Evolutionary conservation across 2,888 invertebrate species (phyloP), one percentile per base, ranked within the genome.

Genomic region (Cephus pulcher): DNA sequence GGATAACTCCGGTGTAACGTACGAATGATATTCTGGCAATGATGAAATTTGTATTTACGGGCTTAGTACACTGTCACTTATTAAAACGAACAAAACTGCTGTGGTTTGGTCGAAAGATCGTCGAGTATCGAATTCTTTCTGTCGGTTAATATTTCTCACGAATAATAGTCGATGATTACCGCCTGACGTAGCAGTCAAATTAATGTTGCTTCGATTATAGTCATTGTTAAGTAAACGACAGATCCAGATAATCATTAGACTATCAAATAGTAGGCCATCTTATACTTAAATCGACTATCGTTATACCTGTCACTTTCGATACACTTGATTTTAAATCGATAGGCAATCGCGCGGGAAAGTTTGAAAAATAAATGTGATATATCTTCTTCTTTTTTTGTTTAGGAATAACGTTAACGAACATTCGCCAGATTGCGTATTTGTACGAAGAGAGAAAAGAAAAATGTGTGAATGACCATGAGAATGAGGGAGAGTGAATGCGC

Each of bases 361-460:
- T 79, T 37, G 76, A 79, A 80, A 81, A 80, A 83, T 80, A 78
- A 80, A 76, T 78, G 82, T 84, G 84, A 84, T 81, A 75, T 86
- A 73, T 86, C 76, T 83, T 82, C 37, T 83, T 87, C 82, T 84
- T 40, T 86, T 86, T 86, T 86, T 87, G 84, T 88, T 86, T 87
- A 88, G 88, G 87, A 86, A 83, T 86, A 87, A 83, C 81, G 77
- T 87, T 85, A 84, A 84, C 81, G 79, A 82, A 80, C 83, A 84
- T 86, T 85, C 84, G 84, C 81, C 84, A 79, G 84, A 85, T 87
- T 86, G 82, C 84, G 84, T 88, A 86, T 87, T 86, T 87, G 78
- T 85, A 85, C 78, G 87, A 87, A 86, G 86, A 80, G 74, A 75
- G 75, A 76, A 34, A 74, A 30, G 74, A 34, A 34, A 34, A 34